Evolutionary conservation across 2,113 vertebrate species (phyloP).

Genomic region (Cervus canadensis): DNA sequence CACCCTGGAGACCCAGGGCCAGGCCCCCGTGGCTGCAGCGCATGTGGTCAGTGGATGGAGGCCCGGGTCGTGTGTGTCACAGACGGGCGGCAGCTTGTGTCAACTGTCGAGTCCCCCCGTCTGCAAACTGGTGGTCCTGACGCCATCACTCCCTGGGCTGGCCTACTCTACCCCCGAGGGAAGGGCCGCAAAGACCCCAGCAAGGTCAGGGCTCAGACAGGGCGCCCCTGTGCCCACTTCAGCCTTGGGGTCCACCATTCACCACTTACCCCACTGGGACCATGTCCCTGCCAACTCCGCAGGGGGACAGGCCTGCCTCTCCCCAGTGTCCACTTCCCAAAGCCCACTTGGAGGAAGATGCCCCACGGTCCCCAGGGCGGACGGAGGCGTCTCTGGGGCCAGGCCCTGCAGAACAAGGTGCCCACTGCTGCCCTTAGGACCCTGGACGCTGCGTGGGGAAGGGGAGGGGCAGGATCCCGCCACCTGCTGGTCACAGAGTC

Average conservation of each 20-base stretch:
- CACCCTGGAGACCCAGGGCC: neutral
- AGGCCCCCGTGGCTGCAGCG: accelerated
- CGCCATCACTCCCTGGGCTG: neutral
- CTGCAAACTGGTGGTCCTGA: neutral
- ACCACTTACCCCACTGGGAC: neutral
- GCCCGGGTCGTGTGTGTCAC: accelerated
- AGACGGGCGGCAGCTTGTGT: neutral
- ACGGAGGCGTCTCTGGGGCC: no score
- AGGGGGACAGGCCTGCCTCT: neutral
- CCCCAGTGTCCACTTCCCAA: neutral
- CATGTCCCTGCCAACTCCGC: neutral
- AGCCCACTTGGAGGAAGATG: neutral
- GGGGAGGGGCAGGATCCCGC: neutral
- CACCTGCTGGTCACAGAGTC: neutral
- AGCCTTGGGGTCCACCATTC: neutral
- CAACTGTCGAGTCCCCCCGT: neutral
- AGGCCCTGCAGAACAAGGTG: neutral
- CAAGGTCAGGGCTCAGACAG: neutral
- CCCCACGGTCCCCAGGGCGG: neutral
- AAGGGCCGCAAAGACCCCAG: neutral
- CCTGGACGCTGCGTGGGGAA: neutral
- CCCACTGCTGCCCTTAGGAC: neutral
- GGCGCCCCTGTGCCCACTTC: no score
- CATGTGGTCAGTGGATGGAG: accelerated
- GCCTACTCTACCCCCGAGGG: accelerated